Conservation (phyloP, 2,888 invertebrate species). For the Acleris sparsana region DNA sequence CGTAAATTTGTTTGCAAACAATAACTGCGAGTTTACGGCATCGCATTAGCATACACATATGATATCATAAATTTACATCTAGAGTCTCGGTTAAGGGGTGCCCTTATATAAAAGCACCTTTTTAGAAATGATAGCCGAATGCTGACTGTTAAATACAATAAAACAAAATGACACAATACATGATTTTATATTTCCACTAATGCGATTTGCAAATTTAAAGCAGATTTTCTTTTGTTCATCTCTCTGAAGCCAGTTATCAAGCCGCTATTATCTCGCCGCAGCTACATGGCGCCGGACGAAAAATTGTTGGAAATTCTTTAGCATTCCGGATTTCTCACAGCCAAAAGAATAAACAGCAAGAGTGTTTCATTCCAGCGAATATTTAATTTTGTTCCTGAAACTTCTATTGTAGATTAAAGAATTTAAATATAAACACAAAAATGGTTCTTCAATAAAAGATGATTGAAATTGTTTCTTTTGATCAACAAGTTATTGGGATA, state of each 20-base stretch:
- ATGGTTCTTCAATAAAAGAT: too few relatives aligned
- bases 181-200: not conserved
- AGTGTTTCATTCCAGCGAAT: too few relatives aligned
- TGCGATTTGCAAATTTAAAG: conserved; percentile 7
- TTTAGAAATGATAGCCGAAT: too few relatives aligned
- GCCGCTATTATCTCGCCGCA: conserved; percentile 45
- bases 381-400: too few relatives aligned
- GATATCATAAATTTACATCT: conserved; percentile 1
- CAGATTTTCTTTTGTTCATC: conserved; percentile 3
- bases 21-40: conserved; percentile 32
- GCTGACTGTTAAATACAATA: too few relatives aligned
- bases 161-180: too few relatives aligned
- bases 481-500: too few relatives aligned
- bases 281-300: conserved; percentile 41
- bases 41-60: conserved; percentile 29
- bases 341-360: conserved; percentile 42
- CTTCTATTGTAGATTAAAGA: too few relatives aligned
- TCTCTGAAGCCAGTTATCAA: conserved; percentile 45
- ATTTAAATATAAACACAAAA: too few relatives aligned
- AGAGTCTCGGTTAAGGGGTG: conserved; percentile 12
- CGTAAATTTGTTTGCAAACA: conserved; percentile 29
- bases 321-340: conserved; percentile 44
- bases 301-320: conserved; percentile 47
- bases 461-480: too few relatives aligned
- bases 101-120: not conserved